Conservation (phyloP, 2,888 invertebrate genomes). For the Polymixis lichenea region DNA sequence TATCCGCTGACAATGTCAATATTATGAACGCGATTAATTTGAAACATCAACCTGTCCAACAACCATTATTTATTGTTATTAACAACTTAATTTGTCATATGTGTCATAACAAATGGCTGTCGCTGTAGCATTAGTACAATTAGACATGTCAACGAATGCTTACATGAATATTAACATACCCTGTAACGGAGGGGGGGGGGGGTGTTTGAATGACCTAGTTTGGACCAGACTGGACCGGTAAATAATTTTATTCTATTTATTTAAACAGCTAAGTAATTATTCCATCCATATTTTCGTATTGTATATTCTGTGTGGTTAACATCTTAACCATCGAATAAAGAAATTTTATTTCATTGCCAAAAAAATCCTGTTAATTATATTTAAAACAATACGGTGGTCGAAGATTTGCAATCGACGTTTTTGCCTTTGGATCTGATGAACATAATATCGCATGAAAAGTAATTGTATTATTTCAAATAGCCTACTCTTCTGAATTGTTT, state of each 20-base stretch:
- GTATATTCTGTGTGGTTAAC: too few relatives aligned
- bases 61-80: background rate
- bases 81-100: background rate
- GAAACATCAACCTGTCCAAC: background rate
- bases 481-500: constrained; percentile 2
- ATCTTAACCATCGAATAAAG: background rate
- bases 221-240: background rate
- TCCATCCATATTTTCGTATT: too few relatives aligned
- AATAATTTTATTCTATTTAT: background rate
- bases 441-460: constrained; percentile 18
- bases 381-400: background rate
- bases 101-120: background rate
- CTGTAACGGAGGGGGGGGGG: background rate
- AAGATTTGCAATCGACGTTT: constrained; percentile 29
- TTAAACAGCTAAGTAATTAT: background rate
- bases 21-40: background rate
- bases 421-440: constrained; percentile 33
- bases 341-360: background rate
- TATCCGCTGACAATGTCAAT: background rate
- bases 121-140: background rate
- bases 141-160: background rate
- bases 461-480: constrained; percentile 8
- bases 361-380: background rate
- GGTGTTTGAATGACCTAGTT: background rate
- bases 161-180: background rate